Evolutionary conservation across 2,888 invertebrate genomes (phyloP).

Genomic region (Ochropleura leucogaster): DNA sequence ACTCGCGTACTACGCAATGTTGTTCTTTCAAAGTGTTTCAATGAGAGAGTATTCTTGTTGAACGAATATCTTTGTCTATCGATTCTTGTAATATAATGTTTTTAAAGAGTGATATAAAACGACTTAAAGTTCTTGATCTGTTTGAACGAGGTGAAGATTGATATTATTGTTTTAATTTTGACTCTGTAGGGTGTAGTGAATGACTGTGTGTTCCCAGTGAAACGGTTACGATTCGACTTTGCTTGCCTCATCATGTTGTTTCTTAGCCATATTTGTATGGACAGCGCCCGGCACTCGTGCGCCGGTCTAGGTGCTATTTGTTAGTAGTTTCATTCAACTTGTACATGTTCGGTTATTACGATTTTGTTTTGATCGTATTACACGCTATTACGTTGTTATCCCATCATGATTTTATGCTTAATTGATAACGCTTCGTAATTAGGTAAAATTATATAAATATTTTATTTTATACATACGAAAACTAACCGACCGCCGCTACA

Average conservation of each 20-base stretch:
- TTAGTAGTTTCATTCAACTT: slow-evolving; percentile 73
- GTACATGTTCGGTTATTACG: slow-evolving; percentile 59
- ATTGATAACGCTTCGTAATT: slow-evolving; percentile 56
- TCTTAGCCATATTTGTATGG: slow-evolving; percentile 77
- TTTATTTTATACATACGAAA: slow-evolving; percentile 51
- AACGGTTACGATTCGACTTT: slow-evolving; percentile 73
- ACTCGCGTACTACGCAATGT: slow-evolving; percentile 69
- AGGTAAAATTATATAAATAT: slow-evolving; percentile 55
- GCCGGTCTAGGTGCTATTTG: slow-evolving; percentile 86
- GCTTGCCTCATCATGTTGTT: slow-evolving; percentile 82
- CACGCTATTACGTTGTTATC: slow-evolving; percentile 49
- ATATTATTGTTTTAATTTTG: slow-evolving; percentile 74
- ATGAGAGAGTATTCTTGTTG: slow-evolving; percentile 84
- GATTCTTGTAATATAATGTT: slow-evolving; percentile 83
- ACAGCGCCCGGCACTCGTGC: slow-evolving; percentile 68
- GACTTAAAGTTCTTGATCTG: slow-evolving; percentile 75
- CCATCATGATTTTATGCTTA: slow-evolving; percentile 54
- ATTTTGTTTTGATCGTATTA: slow-evolving; percentile 52
- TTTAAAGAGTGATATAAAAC: slow-evolving; percentile 82
- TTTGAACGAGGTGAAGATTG: slow-evolving; percentile 70
- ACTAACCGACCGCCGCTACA: slow-evolving; percentile 72
- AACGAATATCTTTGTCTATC: slow-evolving; percentile 80
- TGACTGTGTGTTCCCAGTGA: slow-evolving; percentile 71
- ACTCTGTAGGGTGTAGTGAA: slow-evolving; percentile 71
- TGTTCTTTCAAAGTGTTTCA: slow-evolving; percentile 78